Conservation (phyloP, 2,113 vertebrate species). For the Passer montanus region DNA sequence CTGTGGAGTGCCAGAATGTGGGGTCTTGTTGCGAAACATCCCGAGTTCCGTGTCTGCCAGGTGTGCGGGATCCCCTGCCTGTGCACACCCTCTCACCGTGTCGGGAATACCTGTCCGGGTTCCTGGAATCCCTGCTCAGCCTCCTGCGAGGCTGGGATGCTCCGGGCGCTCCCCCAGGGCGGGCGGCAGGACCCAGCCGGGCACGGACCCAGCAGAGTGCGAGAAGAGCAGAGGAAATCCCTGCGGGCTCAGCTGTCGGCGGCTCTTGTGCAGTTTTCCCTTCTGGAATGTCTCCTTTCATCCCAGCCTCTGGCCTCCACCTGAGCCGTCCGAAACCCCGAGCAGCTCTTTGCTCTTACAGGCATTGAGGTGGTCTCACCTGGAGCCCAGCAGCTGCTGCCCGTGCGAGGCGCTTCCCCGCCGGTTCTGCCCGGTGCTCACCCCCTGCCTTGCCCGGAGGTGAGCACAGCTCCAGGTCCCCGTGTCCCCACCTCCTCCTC, state of each 20-base stretch:
- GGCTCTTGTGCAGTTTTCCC: background rate
- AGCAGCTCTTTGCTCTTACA: background rate
- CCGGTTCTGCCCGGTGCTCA: background rate
- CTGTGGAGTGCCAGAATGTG: background rate
- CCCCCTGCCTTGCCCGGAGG: background rate
- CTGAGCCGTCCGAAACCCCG: background rate
- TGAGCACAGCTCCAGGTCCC: accelerated
- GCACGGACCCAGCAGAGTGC: accelerated
- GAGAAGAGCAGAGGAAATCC: background rate
- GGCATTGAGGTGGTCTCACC: background rate
- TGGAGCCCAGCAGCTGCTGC: background rate
- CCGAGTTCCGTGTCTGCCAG: background rate
- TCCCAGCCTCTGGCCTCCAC: background rate
- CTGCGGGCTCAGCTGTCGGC: background rate
- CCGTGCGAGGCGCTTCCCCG: background rate
- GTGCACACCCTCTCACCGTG: background rate
- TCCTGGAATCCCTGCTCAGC: background rate
- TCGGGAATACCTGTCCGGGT: background rate
- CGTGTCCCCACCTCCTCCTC: background rate
- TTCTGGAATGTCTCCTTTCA: background rate
- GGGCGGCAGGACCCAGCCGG: background rate
- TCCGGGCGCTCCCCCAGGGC: accelerated
- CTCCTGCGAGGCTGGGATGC: background rate
- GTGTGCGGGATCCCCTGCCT: background rate
- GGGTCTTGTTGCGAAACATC: background rate